phyloP scores from a whole-genome alignment of 2,113 vertebrate genomes.

The Leptosomus discolor region DNA sequence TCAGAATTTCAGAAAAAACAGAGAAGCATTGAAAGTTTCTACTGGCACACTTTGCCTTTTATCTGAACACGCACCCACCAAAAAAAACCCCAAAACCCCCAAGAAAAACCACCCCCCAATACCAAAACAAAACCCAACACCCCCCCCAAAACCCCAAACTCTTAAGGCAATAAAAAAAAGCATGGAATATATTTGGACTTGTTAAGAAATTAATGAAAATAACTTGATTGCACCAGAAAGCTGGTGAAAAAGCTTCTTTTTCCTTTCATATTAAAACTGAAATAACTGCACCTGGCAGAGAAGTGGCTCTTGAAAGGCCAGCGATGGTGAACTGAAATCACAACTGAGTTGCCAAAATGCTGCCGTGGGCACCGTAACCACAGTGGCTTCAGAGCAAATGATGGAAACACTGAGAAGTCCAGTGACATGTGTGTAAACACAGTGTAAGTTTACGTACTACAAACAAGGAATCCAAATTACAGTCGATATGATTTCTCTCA shows the following conservation, averaged over 20 bases:
- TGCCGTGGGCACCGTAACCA: not conserved
- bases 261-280: rapidly evolving
- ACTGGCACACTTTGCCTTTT: not conserved
- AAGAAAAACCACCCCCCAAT: not conserved
- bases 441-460: not conserved
- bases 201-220: not conserved
- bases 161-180: not conserved
- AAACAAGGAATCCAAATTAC: not conserved
- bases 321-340: not conserved
- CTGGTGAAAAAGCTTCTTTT: not conserved
- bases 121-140: rapidly evolving
- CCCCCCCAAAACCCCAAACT: rapidly evolving
- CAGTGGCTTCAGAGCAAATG: not conserved
- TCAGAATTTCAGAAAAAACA: not conserved
- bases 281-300: not conserved
- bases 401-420: not conserved
- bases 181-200: not conserved
- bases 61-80: not conserved
- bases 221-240: not conserved
- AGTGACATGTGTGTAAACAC: not conserved
- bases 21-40: not conserved
- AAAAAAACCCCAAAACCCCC: rapidly evolving
- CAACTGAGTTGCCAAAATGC: not conserved
- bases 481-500: not conserved
- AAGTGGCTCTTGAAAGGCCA: not conserved